A percentile compares a stretch with the other conserved stretches of the same genome.
phyloP scores from a whole-genome alignment of 2,113 vertebrate species.

The Glareola pratincola region DNA sequence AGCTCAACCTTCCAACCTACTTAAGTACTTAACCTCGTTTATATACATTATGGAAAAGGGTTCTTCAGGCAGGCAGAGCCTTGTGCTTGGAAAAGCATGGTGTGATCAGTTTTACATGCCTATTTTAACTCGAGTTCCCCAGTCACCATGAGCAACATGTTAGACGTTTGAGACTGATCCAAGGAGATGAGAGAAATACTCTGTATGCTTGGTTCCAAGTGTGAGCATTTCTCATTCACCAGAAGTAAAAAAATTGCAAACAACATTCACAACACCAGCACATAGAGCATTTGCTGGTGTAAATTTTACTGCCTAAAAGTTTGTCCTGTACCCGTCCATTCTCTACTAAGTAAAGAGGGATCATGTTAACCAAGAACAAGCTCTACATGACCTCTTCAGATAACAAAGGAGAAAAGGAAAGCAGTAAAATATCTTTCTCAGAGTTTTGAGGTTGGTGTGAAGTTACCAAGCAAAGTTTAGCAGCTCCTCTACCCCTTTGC shows the following conservation, averaged over 20 bases:
- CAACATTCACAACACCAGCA: background rate
- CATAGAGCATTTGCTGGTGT: background rate
- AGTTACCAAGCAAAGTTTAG: background rate
- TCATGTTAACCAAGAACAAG: background rate
- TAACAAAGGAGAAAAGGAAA: background rate
- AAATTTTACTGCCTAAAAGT: background rate
- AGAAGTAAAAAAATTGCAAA: background rate
- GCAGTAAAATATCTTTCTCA: background rate
- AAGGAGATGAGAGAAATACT: background rate
- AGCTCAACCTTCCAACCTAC: background rate
- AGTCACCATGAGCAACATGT: background rate
- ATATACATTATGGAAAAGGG: background rate
- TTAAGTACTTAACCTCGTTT: background rate
- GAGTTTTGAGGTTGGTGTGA: background rate
- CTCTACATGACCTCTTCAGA: background rate
- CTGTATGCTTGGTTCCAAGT: background rate
- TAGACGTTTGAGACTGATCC: background rate
- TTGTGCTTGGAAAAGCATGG: background rate
- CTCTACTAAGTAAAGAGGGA: background rate
- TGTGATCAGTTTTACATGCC: background rate
- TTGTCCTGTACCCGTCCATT: background rate
- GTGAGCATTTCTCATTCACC: background rate
- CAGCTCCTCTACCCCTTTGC: background rate
- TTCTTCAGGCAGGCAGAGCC: background rate
- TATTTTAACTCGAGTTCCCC: background rate